Conservation (phyloP, 2,113 vertebrate species). For the Sinocyclocheilus grahami region DNA sequence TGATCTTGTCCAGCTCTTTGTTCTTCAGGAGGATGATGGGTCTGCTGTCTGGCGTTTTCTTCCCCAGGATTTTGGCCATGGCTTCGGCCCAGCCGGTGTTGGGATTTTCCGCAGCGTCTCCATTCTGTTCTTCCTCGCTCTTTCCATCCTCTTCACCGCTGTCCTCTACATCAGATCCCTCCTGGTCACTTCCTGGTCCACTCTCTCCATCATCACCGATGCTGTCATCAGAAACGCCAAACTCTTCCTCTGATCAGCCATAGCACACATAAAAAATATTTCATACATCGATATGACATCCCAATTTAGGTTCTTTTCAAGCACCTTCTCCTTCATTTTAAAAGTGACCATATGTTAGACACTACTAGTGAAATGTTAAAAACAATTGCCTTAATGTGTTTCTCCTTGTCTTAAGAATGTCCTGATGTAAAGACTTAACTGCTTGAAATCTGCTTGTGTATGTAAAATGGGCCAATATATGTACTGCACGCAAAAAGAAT, state of each 20-base stretch:
- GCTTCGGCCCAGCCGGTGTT: conserved; percentile 89
- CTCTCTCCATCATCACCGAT: conserved; percentile 16
- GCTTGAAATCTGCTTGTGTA: background rate
- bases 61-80: conserved; percentile 93
- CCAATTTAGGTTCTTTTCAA: background rate
- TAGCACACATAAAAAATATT: background rate
- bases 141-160: conserved; percentile 41
- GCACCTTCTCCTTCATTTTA: background rate
- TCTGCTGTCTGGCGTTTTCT: conserved; percentile 77
- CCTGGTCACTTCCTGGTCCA: conserved; percentile 4
- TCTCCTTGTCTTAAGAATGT: background rate
- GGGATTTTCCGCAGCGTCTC: conserved; percentile 57
- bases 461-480: background rate
- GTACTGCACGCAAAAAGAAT: background rate
- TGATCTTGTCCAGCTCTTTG: conserved; percentile 83
- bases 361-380: background rate
- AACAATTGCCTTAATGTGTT: background rate
- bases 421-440: background rate
- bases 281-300: background rate
- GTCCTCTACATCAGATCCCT: background rate
- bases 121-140: conserved; percentile 22
- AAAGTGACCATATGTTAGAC: background rate
- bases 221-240: conserved; percentile 1
- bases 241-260: conserved; percentile 38
- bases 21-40: conserved; percentile 84